Conservation (phyloP, 2,888 invertebrate genomes). For the Sisyra nigra region DNA sequence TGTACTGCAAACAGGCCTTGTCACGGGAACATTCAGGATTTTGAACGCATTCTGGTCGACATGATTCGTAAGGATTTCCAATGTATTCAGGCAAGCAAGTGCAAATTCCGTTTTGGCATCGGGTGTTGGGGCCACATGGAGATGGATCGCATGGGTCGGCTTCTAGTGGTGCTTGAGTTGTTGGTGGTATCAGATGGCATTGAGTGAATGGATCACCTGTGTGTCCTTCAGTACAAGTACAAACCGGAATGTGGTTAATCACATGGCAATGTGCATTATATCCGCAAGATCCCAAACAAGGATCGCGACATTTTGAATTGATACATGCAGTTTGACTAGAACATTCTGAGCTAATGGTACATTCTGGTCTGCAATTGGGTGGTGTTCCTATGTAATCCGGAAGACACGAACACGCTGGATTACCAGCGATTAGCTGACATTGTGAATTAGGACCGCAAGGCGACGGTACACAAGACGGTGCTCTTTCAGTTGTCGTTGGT, state of each 20-base stretch:
- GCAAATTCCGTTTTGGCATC: slow-evolving; percentile 45
- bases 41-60: slow-evolving; percentile 53
- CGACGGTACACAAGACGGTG: slow-evolving; percentile 63
- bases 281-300: slow-evolving; percentile 71
- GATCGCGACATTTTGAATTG: slow-evolving; percentile 64
- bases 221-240: slow-evolving; percentile 56
- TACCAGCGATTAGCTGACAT: slow-evolving; percentile 56
- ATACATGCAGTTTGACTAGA: slow-evolving; percentile 60
- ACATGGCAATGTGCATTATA: slow-evolving; percentile 64
- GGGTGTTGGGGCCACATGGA: slow-evolving; percentile 61
- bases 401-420: slow-evolving; percentile 63
- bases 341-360: slow-evolving; percentile 64
- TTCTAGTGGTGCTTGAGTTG: slow-evolving; percentile 25
- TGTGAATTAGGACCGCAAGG: slow-evolving; percentile 75
- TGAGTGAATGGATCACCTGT: slow-evolving; percentile 70
- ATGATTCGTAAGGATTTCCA: slow-evolving; percentile 51
- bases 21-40: slow-evolving; percentile 47
- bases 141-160: slow-evolving; percentile 48
- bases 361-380: slow-evolving; percentile 65
- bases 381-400: slow-evolving; percentile 65
- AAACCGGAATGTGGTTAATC: slow-evolving; percentile 65
- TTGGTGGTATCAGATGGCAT: slow-evolving; percentile 40
- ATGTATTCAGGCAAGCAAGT: slow-evolving; percentile 42
- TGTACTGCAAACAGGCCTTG: slow-evolving; percentile 47
- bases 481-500: slow-evolving; percentile 37